Evolutionary conservation across 2,797 vertebrate genomes (phyloP).

Genomic region (Carduelis carduelis): DNA sequence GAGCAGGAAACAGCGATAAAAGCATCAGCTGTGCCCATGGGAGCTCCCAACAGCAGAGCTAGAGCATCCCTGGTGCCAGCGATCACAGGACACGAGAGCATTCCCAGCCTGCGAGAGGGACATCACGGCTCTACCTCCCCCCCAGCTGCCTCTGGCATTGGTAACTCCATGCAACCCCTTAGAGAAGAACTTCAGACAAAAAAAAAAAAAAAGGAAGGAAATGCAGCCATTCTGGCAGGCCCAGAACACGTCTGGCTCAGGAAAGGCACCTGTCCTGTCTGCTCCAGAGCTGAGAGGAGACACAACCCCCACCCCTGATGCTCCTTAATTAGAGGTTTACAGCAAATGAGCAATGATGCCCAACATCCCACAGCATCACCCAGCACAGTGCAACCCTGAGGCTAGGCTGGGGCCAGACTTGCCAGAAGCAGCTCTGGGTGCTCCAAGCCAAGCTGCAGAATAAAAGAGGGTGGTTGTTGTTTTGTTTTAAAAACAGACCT

Average conservation of each 20-base stretch:
- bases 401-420: not conserved
- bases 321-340: not conserved
- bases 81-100: accelerated
- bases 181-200: not conserved
- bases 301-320: accelerated
- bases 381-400: not conserved
- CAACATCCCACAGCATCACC: not conserved
- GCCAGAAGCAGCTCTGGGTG: not conserved
- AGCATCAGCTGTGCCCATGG: not conserved
- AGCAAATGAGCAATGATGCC: not conserved
- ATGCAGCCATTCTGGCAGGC: not conserved
- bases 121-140: accelerated
- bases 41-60: not conserved
- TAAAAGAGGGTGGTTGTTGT: not conserved
- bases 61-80: not conserved
- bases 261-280: accelerated
- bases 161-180: not conserved
- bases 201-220: not conserved
- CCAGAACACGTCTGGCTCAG: not conserved
- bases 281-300: not conserved
- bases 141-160: accelerated
- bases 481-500: not conserved
- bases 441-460: not conserved
- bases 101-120: accelerated
- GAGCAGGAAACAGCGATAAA: not conserved